Conservation (phyloP, 2,113 vertebrate genomes). For the Syngnathus typhle region DNA sequence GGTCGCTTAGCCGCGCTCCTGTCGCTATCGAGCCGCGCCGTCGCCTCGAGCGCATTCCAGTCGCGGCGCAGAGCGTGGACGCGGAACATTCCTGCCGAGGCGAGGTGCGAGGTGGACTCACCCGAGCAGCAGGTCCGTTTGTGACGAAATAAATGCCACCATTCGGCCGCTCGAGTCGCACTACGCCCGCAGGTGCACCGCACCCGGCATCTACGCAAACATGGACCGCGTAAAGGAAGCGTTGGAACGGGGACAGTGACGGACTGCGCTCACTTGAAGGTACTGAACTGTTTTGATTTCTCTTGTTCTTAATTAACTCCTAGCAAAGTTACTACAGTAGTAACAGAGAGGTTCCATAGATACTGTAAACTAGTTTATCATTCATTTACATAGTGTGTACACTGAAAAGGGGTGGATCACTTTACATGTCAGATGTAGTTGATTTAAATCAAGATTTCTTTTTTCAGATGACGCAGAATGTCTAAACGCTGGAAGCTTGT, state of each 20-base stretch:
- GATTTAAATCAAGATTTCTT: too few species aligned
- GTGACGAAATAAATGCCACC: background rate
- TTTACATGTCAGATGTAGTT: too few species aligned
- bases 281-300: conserved; percentile 14
- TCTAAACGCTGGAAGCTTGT: too few species aligned
- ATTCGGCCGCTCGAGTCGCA: background rate
- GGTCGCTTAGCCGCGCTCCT: background rate
- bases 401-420: too few species aligned
- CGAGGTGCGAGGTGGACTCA: conserved; percentile 37
- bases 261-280: conserved; percentile 29
- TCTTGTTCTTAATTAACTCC: background rate
- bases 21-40: conserved; percentile 1
- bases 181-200: conserved; percentile 10
- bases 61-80: conserved; percentile 6
- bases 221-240: conserved; percentile 39
- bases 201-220: background rate
- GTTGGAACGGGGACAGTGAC: conserved; percentile 31
- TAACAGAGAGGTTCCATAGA: too few species aligned
- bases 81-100: conserved; percentile 43
- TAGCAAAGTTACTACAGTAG: background rate
- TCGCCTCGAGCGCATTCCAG: conserved; percentile 45
- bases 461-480: too few species aligned
- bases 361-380: too few species aligned
- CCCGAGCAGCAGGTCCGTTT: conserved; percentile 22
- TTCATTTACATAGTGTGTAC: too few species aligned